Percentiles rank a stretch among this genome's conserved stretches.
These are phyloP conservation scores for Vultur gryphus DNA, from an alignment of 2,797 vertebrate species.

Conservation along the genomic window DNA sequence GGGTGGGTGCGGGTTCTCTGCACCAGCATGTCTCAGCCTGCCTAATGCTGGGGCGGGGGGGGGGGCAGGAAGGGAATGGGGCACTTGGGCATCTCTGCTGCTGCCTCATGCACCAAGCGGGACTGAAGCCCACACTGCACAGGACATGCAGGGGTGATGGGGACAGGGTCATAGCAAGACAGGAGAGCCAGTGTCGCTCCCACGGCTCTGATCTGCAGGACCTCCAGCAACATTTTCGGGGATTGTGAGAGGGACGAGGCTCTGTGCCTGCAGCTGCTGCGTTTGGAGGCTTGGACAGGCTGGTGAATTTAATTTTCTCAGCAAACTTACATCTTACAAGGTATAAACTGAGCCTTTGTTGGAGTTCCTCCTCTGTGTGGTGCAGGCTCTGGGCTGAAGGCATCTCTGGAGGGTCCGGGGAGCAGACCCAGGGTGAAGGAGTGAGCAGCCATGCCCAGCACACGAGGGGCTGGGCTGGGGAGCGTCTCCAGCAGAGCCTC, in stretches of 20 bases:
- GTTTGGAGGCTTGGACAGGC: background rate
- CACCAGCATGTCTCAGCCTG: background rate
- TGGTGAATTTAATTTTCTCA: background rate
- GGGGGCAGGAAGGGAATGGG: background rate
- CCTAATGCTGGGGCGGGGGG: fast-evolving
- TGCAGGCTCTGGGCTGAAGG: background rate
- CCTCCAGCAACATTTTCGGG: fast-evolving
- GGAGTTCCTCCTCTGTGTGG: background rate
- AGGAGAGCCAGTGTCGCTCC: background rate
- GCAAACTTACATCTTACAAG: background rate
- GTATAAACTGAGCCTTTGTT: background rate
- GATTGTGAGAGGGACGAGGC: background rate
- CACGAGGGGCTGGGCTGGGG: background rate
- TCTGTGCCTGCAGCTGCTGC: background rate
- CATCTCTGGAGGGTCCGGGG: background rate
- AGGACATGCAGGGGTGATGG: background rate
- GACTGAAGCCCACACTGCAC: background rate
- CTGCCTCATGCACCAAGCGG: fast-evolving
- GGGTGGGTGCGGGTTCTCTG: background rate
- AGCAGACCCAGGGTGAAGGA: background rate
- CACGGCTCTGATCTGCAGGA: background rate
- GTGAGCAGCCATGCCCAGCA: background rate
- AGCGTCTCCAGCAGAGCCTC: background rate
- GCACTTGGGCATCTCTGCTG: background rate
- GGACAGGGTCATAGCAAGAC: background rate